A percentile compares a stretch with the other conserved stretches of the same genome.
Evolutionary conservation across 2,113 vertebrate genomes (phyloP).

Genomic region (Acrocephalus arundinaceus): DNA sequence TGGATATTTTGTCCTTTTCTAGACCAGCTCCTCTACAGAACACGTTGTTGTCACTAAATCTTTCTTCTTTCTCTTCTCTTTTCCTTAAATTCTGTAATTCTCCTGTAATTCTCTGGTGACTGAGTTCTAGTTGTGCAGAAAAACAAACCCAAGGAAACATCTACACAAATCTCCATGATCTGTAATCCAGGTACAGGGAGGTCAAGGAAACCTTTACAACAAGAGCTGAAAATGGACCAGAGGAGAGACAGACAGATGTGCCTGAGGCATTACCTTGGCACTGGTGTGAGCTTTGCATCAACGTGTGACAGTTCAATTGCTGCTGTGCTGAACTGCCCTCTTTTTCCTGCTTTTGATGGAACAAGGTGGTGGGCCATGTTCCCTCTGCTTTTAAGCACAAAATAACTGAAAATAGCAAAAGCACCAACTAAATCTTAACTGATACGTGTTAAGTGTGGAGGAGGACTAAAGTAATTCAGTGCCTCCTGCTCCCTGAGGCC

Average conservation of each 20-base stretch:
- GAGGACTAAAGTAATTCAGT: not conserved
- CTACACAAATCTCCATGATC: not conserved
- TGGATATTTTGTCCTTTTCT: slow-evolving; percentile 13
- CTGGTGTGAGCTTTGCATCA: not conserved
- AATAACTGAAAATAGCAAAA: not conserved
- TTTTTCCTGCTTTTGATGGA: not conserved
- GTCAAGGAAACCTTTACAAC: not conserved
- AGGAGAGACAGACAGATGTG: not conserved
- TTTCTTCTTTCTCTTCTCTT: not conserved
- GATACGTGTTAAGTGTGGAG: not conserved
- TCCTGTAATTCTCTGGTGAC: not conserved
- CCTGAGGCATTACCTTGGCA: not conserved
- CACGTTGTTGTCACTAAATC: not conserved
- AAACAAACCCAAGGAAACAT: not conserved
- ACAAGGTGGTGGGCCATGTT: not conserved
- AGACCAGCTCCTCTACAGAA: not conserved
- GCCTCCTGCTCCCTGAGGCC: not conserved
- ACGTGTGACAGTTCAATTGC: not conserved
- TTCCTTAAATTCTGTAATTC: not conserved
- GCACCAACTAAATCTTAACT: not conserved
- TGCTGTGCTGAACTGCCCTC: not conserved
- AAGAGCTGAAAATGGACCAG: not conserved
- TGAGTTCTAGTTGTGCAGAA: not conserved
- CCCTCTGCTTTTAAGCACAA: not conserved
- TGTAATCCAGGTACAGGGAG: not conserved